Evolutionary conservation across 2,888 invertebrate species (phyloP).

Genomic region (Drosophila buzzatii): DNA sequence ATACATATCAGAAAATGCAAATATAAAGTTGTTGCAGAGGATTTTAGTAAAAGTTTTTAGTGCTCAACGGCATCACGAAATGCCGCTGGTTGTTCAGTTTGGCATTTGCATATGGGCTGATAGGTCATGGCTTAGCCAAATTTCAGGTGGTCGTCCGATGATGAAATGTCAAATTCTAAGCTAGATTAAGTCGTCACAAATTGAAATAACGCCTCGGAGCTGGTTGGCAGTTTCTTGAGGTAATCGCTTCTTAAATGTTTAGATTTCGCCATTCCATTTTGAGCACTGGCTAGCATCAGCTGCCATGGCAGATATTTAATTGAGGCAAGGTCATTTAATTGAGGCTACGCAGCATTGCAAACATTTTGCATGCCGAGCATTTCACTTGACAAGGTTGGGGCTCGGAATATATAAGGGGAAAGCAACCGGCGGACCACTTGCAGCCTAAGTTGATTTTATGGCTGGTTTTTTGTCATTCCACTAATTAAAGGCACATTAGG

Average conservation of each 20-base stretch:
- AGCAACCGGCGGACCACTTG: constrained; percentile 24
- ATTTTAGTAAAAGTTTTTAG: neutral
- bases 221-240: constrained; percentile 21
- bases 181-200: constrained; percentile 49
- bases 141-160: constrained; percentile 17
- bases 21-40: neutral
- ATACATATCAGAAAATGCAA: neutral
- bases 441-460: constrained; percentile 69
- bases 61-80: neutral
- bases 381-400: constrained; percentile 1
- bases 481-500: constrained; percentile 78
- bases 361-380: constrained; percentile 60
- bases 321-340: constrained; percentile 75
- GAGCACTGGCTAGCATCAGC: constrained; percentile 15
- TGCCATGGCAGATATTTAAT: constrained; percentile 66
- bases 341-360: constrained; percentile 39
- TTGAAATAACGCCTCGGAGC: constrained; percentile 53
- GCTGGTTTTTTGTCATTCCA: constrained; percentile 68
- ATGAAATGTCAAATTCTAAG: constrained; percentile 68
- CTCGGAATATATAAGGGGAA: neutral
- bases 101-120: constrained; percentile 4
- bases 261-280: constrained; percentile 4
- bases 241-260: constrained; percentile 62
- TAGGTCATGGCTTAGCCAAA: constrained; percentile 25
- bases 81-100: constrained; percentile 2